A percentile compares a stretch with the other conserved stretches of the same genome.
These are phyloP conservation scores for Azemiops feae DNA, from an alignment of 2,113 vertebrate genomes.

Conservation along the genomic window DNA sequence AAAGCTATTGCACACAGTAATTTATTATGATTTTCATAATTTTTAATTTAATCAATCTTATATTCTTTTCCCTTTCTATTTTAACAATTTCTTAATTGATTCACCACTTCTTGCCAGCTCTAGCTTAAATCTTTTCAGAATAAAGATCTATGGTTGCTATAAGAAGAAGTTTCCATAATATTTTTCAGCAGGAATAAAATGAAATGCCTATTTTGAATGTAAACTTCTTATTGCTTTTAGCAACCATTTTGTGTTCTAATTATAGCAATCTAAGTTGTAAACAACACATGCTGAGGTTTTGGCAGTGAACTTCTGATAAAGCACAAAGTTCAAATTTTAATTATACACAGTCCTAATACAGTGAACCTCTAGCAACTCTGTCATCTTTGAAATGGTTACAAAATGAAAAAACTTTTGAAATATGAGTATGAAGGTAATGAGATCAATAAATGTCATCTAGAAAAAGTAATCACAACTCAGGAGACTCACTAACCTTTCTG, in stretches of 20 bases:
- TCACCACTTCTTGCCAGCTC: not conserved
- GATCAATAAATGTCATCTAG: slow-evolving; percentile 87
- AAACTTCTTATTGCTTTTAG: slow-evolving; percentile 56
- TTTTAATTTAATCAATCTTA: not conserved
- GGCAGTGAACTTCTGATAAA: slow-evolving; percentile 72
- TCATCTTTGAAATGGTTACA: slow-evolving; percentile 76
- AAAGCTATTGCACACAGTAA: not conserved
- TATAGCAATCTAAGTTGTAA: slow-evolving; percentile 70
- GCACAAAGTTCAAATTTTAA: slow-evolving; percentile 71
- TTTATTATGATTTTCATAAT: not conserved
- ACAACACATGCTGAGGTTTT: slow-evolving; percentile 66
- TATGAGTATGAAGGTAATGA: slow-evolving; percentile 81
- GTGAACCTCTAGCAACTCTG: slow-evolving; percentile 68
- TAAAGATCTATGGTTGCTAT: not conserved
- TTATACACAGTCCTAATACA: slow-evolving; percentile 74
- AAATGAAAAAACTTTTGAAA: slow-evolving; percentile 75
- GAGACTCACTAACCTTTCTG: slow-evolving; percentile 85
- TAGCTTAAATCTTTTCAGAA: not conserved
- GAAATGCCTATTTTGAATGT: slow-evolving; percentile 51
- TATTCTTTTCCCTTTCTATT: not conserved
- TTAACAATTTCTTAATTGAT: not conserved
- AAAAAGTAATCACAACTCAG: slow-evolving; percentile 83
- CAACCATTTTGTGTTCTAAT: slow-evolving; percentile 63
- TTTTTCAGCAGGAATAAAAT: slow-evolving; percentile 51
- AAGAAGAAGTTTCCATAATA: slow-evolving; percentile 26